phyloP scores from a whole-genome alignment of 2,113 vertebrate genomes.

The Tamias sibiricus region DNA sequence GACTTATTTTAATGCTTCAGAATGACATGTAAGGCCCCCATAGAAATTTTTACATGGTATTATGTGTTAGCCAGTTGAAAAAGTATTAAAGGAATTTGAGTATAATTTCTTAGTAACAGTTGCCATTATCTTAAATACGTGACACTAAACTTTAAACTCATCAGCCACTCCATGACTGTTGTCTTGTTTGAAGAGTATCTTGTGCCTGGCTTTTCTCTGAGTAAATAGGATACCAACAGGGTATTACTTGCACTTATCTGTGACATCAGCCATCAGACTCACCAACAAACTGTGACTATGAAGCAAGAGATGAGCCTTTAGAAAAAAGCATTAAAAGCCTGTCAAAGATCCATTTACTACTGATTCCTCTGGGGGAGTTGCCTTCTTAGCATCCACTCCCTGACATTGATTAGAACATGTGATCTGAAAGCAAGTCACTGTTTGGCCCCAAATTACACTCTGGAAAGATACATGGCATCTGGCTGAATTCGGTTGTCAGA shows the following conservation, averaged over 20 bases:
- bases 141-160: not conserved
- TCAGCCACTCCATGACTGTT: not conserved
- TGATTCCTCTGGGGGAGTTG: conserved; percentile 8
- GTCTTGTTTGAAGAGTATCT: conserved; percentile 28
- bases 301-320: conserved; percentile 52
- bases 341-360: conserved; percentile 60
- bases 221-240: conserved; percentile 45
- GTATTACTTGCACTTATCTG: conserved; percentile 54
- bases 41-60: not conserved
- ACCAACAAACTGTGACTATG: conserved; percentile 49
- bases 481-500: conserved; percentile 31
- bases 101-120: not conserved
- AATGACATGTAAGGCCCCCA: not conserved
- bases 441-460: conserved; percentile 29
- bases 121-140: not conserved
- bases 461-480: conserved; percentile 57
- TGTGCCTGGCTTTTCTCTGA: not conserved
- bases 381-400: conserved; percentile 52
- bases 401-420: conserved; percentile 62
- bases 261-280: conserved; percentile 57
- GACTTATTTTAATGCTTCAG: not conserved
- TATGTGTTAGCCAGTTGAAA: not conserved
- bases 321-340: conserved; percentile 57
- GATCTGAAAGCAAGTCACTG: conserved; percentile 57
- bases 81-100: not conserved